These are phyloP conservation scores for Pristionchus fissidentatus DNA, from an alignment of 2,888 invertebrate species.

Conservation along the genomic window DNA sequence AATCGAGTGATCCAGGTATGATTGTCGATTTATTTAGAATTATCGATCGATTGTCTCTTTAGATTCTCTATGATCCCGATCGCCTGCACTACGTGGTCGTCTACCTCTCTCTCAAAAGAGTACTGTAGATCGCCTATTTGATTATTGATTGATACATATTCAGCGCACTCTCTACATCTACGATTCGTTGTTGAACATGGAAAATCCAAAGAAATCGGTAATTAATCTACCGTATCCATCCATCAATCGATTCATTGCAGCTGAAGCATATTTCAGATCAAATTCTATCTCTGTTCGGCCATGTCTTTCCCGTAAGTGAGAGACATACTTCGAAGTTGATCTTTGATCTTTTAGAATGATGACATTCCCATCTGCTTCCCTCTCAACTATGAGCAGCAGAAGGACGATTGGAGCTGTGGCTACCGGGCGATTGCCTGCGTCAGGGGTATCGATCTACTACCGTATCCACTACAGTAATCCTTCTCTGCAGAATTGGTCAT, in stretches of 20 bases:
- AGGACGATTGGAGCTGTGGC: constrained; percentile 43
- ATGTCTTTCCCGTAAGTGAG: not conserved
- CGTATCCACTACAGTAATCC: not conserved
- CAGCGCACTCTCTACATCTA: not conserved
- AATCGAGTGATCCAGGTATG: constrained; percentile 12
- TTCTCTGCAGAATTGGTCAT: not conserved
- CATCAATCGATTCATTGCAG: not conserved
- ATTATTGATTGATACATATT: not conserved
- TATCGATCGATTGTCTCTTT: not conserved
- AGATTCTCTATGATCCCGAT: constrained; percentile 44
- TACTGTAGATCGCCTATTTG: not conserved
- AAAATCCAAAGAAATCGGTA: constrained; percentile 6
- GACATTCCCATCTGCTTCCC: not conserved
- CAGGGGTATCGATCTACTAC: not conserved
- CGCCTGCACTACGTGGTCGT: constrained; percentile 38
- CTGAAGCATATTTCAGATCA: not conserved
- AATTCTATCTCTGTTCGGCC: not conserved
- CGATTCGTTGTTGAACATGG: constrained; percentile 31
- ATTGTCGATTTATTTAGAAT: not conserved
- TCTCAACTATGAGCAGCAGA: constrained; percentile 6
- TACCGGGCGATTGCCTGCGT: constrained; percentile 36
- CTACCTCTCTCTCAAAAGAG: not conserved
- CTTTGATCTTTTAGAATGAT: constrained; percentile 16
- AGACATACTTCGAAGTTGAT: not conserved
- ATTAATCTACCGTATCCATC: not conserved